Percentiles rank a stretch among this genome's conserved stretches.
These are phyloP conservation scores for Mellilla xanthometata DNA, from an alignment of 2,888 invertebrate genomes.

Conservation along the genomic window DNA sequence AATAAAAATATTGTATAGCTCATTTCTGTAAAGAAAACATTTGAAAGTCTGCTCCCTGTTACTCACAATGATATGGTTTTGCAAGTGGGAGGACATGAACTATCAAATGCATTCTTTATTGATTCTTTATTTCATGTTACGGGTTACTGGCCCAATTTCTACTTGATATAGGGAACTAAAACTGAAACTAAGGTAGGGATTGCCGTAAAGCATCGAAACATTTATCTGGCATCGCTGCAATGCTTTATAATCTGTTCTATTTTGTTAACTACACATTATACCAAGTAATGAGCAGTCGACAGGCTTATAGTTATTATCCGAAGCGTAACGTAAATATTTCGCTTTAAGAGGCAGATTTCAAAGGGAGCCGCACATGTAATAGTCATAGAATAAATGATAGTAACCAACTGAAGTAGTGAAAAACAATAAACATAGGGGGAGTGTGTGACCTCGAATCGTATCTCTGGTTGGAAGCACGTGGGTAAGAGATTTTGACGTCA, in stretches of 20 bases:
- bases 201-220: background rate
- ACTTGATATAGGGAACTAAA: no score
- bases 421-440: constrained; percentile 58
- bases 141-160: no score
- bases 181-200: no score
- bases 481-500: background rate
- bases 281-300: constrained; percentile 65
- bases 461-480: constrained; percentile 39
- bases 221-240: constrained; percentile 12
- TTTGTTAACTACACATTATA: constrained; percentile 59
- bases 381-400: constrained; percentile 3
- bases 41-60: no score
- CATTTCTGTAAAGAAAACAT: no score
- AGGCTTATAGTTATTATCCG: constrained; percentile 66
- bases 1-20: no score
- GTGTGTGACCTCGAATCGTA: constrained; percentile 49
- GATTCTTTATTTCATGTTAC: no score
- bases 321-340: constrained; percentile 66
- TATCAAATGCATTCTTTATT: no score
- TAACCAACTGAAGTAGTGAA: constrained; percentile 48
- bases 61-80: no score
- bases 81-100: no score
- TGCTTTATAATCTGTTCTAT: constrained; percentile 55
- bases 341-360: constrained; percentile 61
- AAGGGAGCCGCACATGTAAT: constrained; percentile 60